Base-by-base conservation (phyloP, 2,113 vertebrate genomes). In the Paracanthobrama guichenoti region DNA sequence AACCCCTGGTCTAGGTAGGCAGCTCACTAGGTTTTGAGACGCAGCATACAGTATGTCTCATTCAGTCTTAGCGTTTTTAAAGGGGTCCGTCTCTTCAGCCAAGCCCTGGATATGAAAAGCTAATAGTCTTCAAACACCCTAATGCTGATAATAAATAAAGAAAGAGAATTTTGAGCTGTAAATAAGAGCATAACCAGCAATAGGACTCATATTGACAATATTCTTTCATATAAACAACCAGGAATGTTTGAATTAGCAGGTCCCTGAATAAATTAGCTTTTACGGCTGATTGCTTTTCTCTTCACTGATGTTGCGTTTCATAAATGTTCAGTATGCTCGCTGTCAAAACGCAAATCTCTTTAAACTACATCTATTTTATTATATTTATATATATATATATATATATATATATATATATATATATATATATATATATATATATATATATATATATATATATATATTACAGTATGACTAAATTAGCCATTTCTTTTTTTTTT, bases 261-360 rank as follows among this genome's bases (percentile, higher is more conserved):
- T 79, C 13, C 26, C 22, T 28, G 44, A 80, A 80, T 66, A 44
- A 66, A 64, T 79, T 0, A 80, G 60, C 78, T 80, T 66, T 66
- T 35, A 48, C 35, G 20, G 3, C 35, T 46, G 57, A 64, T 16
- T 78, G 39, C 14, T 26, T 60, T 79, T 64, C 57, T 64, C n/a
- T 44, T 75, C 48, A 31, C 46, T 75, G 16, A 78, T 78, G 76
- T 60, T 60, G 76, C 76, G 28, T 78, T 78, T 75, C 26, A 31
- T 20, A 12, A n/a, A 69, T 53, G 5, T 2, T 46, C 42, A 46
- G 2, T 46, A 31, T 53, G 24, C 24, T 14, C 2, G 46, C 14
- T 53, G 26, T 75, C 26, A 48, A 62, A 46, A 11, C 3, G 12
- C 35, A 18, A 20, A 48, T 64, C 35, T 28, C 6, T 28, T 11